phyloP scores from a whole-genome alignment of 2,888 invertebrate genomes.

The Tribolium freemani region DNA sequence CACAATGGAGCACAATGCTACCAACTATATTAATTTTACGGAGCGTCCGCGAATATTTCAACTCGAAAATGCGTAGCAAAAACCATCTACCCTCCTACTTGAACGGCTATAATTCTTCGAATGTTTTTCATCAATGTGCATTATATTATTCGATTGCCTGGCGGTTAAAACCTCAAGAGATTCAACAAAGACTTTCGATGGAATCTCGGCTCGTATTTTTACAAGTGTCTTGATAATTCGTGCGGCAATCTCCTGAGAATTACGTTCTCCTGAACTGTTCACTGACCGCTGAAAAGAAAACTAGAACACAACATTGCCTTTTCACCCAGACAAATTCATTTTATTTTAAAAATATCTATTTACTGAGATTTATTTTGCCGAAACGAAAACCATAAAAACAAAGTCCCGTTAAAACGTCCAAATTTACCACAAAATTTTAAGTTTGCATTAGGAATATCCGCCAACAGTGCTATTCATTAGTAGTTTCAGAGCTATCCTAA shows the following conservation, averaged over 20 bases:
- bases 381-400: background rate
- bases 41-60: conserved; percentile 49
- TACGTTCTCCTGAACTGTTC: conserved; percentile 48
- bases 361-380: background rate
- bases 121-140: conserved; percentile 24
- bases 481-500: conserved; percentile 3
- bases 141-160: conserved; percentile 35
- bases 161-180: conserved; percentile 44
- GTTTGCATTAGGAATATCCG: background rate
- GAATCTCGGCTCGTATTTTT: conserved; percentile 54
- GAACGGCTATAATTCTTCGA: conserved; percentile 4
- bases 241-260: conserved; percentile 50
- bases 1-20: conserved; percentile 48
- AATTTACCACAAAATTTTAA: background rate
- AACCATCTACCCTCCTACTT: conserved; percentile 15
- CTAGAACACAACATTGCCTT: conserved; percentile 30
- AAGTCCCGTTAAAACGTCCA: background rate
- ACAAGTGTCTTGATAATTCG: conserved; percentile 55
- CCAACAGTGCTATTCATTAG: conserved; percentile 6
- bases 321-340: conserved; percentile 27
- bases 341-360: conserved; percentile 4
- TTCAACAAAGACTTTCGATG: conserved; percentile 51
- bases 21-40: conserved; percentile 53
- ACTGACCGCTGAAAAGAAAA: conserved; percentile 37
- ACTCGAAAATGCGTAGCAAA: conserved; percentile 47